Base-by-base conservation (phyloP, 2,797 vertebrate genomes). In the Gallirallus australis region DNA sequence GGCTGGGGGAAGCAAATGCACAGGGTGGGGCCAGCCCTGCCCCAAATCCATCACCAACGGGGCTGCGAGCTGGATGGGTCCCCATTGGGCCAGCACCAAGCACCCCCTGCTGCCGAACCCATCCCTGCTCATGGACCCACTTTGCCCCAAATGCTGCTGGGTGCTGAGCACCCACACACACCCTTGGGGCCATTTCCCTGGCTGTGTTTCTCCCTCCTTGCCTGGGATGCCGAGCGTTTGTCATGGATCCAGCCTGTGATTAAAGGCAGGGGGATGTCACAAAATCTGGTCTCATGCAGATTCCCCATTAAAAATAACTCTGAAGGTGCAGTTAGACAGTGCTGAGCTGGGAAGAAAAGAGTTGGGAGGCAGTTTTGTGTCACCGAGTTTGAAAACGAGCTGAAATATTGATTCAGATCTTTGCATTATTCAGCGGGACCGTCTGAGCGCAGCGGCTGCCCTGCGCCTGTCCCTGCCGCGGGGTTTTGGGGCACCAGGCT, bases 251-350 rank as follows among this genome's bases (percentile, higher is more conserved):
- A 79, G 60, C 60, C 73, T 1, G 0, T 92, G 94, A 96, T 97
- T 81, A 91, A 96, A 95, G 93, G 75, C 91, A 40, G 71, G 89
- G 96, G 88, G 81, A 81, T 96, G 97, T 95, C 94, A 75, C 56
- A 35, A 16, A 93, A 91, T 50, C 84, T 4, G 1, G 72, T 93
- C 87, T 95, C 91, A 60, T 12, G 85, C 93, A 81, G 93, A 45
- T 78, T 95, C 69, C 82, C 80, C 90, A 61, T 88, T 97, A 98
- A 97, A 98, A 98, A 98, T 97, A 98, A 96, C 97, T 78, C 6
- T 1, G 2, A 73, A 57, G 65, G 84, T 94, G 96, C 96, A 94
- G 60, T 15, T 33, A 86, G 96, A 86, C 72, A 7, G 69, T 30
- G 69, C 86, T 89, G 92, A 87, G 94, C 80, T 2, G 76, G 71